Percentiles rank a stretch among this genome's conserved stretches.
These are phyloP conservation scores for Noctua comes DNA, from an alignment of 2,888 invertebrate genomes.

Conservation along the genomic window DNA sequence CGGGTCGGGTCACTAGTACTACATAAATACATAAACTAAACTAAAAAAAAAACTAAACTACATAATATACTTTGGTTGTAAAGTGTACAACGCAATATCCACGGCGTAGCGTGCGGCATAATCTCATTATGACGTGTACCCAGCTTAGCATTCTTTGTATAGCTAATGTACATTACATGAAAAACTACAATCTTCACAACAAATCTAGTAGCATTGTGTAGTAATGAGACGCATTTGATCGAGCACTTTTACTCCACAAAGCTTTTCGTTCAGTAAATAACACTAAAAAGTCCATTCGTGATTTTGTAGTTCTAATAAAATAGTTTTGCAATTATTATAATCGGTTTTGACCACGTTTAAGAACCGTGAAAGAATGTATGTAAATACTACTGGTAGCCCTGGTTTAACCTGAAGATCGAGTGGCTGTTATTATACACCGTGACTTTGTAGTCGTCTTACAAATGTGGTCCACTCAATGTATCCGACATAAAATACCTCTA, in stretches of 20 bases:
- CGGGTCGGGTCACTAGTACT: no score
- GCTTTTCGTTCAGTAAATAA: not conserved
- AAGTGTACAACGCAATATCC: conserved; percentile 8
- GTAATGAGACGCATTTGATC: not conserved
- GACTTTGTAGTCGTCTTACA: no score
- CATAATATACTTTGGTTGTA: not conserved
- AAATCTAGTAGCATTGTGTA: not conserved
- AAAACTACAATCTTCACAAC: conserved; percentile 9
- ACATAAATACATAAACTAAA: no score
- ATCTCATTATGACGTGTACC: conserved; percentile 39
- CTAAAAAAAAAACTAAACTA: no score
- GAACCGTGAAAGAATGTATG: no score
- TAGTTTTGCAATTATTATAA: not conserved
- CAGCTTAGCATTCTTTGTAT: conserved; percentile 18
- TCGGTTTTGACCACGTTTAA: not conserved
- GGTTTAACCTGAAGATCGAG: not conserved
- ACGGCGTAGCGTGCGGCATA: conserved; percentile 24
- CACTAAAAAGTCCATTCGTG: not conserved
- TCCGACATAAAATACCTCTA: no score
- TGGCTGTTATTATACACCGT: not conserved
- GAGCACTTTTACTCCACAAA: not conserved
- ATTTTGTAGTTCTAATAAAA: not conserved
- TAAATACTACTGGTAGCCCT: no score
- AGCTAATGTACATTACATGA: conserved; percentile 5
- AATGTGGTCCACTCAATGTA: no score